phyloP scores from a whole-genome alignment of 2,113 vertebrate species.

The Thunnus thynnus region DNA sequence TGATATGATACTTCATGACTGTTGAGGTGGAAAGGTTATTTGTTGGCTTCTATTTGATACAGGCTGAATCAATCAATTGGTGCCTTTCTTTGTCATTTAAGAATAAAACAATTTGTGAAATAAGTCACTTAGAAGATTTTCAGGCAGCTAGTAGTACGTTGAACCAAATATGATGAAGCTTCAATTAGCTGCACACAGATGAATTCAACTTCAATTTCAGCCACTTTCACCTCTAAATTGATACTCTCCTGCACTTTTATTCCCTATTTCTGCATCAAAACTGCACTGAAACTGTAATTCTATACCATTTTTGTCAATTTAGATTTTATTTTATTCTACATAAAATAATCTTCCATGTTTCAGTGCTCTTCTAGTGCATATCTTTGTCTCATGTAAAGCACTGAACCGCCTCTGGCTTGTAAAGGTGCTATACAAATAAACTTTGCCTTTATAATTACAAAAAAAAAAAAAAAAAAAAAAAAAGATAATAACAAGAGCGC shows the following conservation, averaged over 20 bases:
- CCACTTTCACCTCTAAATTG: too few relatives aligned
- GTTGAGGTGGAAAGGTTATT: conserved; percentile 4
- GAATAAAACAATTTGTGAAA: neutral
- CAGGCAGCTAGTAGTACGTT: neutral
- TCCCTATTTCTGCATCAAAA: too few relatives aligned
- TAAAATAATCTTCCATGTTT: neutral
- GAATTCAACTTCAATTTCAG: neutral
- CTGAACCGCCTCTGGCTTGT: neutral
- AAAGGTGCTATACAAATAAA: neutral
- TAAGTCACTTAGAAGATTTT: neutral
- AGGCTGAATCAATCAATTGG: neutral
- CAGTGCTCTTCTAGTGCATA: neutral
- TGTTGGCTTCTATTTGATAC: neutral
- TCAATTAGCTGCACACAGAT: neutral
- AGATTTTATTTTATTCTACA: neutral
- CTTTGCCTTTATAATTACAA: neutral
- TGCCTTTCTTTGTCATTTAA: neutral
- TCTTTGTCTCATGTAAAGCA: neutral
- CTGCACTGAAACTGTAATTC: neutral
- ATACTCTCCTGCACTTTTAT: too few relatives aligned
- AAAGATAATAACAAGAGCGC: neutral
- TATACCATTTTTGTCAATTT: neutral
- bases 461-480: neutral
- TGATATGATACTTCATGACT: conserved; percentile 10
- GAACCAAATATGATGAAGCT: neutral